Evolutionary conservation across 2,113 vertebrate genomes (phyloP).

Genomic region (Pleuronectes platessa): DNA sequence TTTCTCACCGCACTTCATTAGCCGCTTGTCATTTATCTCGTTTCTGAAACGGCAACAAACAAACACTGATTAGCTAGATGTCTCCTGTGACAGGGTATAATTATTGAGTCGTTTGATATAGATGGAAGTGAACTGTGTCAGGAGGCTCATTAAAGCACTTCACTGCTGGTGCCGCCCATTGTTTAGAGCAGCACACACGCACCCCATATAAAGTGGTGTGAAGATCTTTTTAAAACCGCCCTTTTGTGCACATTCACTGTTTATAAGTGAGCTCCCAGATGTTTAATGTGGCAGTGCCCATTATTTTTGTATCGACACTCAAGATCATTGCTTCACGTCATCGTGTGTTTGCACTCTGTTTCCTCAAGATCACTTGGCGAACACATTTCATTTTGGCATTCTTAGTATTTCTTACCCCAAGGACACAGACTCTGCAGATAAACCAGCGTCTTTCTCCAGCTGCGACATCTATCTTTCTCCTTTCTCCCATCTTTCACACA

Average conservation of each 20-base stretch:
- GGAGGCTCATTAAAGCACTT: slow-evolving; percentile 31
- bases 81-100: slow-evolving; percentile 25
- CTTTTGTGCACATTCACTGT: neutral
- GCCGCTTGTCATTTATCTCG: slow-evolving; percentile 36
- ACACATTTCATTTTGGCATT: slow-evolving; percentile 46
- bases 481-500: slow-evolving; percentile 40
- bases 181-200: slow-evolving; percentile 13
- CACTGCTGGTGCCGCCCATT: neutral
- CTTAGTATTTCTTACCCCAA: slow-evolving; percentile 30
- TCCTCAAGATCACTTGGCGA: slow-evolving; percentile 31
- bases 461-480: slow-evolving; percentile 35
- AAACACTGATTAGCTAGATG: slow-evolving; percentile 34
- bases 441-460: slow-evolving; percentile 57
- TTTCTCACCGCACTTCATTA: slow-evolving; percentile 40
- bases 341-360: slow-evolving; percentile 27
- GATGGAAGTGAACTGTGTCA: slow-evolving; percentile 33
- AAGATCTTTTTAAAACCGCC: slow-evolving; percentile 10
- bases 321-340: slow-evolving; percentile 30
- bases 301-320: slow-evolving; percentile 22
- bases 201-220: neutral
- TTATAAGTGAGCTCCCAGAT: slow-evolving; percentile 35
- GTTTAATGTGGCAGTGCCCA: slow-evolving; percentile 17
- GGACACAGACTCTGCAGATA: slow-evolving; percentile 49
- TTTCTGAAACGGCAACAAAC: slow-evolving; percentile 39
- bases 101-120: slow-evolving; percentile 45